These are phyloP conservation scores for Saturnia pavonia DNA, from an alignment of 2,888 invertebrate genomes.

Conservation along the genomic window DNA sequence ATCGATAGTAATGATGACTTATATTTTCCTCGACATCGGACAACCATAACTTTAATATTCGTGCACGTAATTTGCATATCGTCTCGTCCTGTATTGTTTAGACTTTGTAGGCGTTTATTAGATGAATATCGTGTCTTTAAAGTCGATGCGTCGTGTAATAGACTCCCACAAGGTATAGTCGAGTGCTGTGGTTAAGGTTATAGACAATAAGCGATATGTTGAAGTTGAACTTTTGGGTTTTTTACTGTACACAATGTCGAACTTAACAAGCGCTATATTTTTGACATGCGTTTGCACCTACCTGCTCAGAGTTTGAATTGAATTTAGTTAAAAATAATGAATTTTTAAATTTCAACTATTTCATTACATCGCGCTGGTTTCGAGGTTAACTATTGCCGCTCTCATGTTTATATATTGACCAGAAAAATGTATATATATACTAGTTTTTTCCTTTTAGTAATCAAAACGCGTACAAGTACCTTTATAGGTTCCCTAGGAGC, in stretches of 20 bases:
- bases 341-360: too few relatives aligned
- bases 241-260: background rate
- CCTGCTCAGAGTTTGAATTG: background rate
- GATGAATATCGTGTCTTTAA: slow-evolving; percentile 40
- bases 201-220: slow-evolving; percentile 10
- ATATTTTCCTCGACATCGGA: background rate
- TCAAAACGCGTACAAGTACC: too few relatives aligned
- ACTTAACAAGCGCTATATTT: background rate
- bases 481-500: too few relatives aligned
- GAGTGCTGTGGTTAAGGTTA: slow-evolving; percentile 1
- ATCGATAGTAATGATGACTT: background rate
- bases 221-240: background rate
- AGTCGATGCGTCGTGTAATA: slow-evolving; percentile 28
- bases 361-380: too few relatives aligned
- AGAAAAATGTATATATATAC: too few relatives aligned
- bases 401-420: too few relatives aligned
- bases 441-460: too few relatives aligned
- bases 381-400: too few relatives aligned
- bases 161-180: slow-evolving; percentile 32
- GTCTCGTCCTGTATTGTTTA: slow-evolving; percentile 44
- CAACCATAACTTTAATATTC: slow-evolving; percentile 1
- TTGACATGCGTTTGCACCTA: background rate
- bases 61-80: slow-evolving; percentile 41
- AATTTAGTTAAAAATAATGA: background rate
- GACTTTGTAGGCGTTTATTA: slow-evolving; percentile 48